Conservation (phyloP, 2,888 invertebrate species). For the Gortyna flavago region DNA sequence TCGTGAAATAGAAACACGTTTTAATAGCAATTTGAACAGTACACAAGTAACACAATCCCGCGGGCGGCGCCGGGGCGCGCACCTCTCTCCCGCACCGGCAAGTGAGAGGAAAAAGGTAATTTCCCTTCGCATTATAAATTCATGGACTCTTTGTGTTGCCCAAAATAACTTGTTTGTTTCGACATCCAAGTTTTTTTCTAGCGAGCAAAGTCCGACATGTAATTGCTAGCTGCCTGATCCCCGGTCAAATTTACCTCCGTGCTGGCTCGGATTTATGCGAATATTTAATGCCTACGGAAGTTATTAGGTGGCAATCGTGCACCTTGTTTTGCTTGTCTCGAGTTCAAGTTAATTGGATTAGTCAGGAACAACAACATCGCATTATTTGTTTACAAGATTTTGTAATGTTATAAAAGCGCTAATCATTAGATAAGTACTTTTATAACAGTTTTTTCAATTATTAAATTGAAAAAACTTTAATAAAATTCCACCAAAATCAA, state of each 20-base stretch:
- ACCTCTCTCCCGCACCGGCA: constrained; percentile 50
- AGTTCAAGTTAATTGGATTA: constrained; percentile 4
- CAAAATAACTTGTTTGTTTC: constrained; percentile 87
- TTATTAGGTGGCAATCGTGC: constrained; percentile 34
- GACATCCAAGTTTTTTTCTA: constrained; percentile 76
- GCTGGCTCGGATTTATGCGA: constrained; percentile 62
- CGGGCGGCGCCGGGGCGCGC: constrained; percentile 17
- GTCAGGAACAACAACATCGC: background rate
- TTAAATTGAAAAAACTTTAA: too few relatives aligned
- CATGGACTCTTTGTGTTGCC: constrained; percentile 86
- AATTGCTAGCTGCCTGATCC: constrained; percentile 77
- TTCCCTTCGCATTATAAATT: constrained; percentile 87
- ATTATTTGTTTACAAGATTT: constrained; percentile 1
- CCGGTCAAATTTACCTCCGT: constrained; percentile 56
- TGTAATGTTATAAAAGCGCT: too few relatives aligned
- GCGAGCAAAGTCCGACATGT: constrained; percentile 74
- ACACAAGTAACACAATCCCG: constrained; percentile 1
- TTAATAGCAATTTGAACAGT: constrained; percentile 18
- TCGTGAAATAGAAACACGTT: constrained; percentile 12
- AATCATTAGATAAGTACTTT: too few relatives aligned
- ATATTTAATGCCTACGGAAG: constrained; percentile 57
- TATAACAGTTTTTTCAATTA: too few relatives aligned
- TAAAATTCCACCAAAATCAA: background rate
- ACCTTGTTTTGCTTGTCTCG: constrained; percentile 15
- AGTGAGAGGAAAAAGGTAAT: constrained; percentile 85